Base-by-base conservation (phyloP, 2,113 vertebrate genomes). In the Ia io region DNA sequence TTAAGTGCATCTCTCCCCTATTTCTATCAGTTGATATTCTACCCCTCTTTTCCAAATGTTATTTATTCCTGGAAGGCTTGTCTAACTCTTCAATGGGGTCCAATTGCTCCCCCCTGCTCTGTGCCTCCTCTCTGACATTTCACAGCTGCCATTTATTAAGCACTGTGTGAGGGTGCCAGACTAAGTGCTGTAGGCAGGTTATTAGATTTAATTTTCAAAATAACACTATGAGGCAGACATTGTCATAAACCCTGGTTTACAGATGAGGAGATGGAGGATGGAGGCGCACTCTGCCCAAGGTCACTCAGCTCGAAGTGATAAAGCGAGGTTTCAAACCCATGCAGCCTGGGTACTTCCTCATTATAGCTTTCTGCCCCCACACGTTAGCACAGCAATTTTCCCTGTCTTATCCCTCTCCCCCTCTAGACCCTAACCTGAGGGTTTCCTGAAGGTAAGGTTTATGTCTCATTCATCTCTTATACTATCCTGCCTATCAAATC, bases 381-480 rank as follows among this genome's bases (percentile, higher is more conserved):
- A 42, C 32, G 83, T 93, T 4, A n/a, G 6, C 77, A 70, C 11
- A 4, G 18, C 35, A 49, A 56, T 70, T 73, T 76, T 37, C 37
- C 23, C 11, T 53, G 0, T 56, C 22, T 70, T 59, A 4, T 47
- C 9, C 9, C 74, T 1, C 9, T 10, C 6, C 4, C 25, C 5
- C 30, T 77, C 30, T 49, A 3, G 1, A 73, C 17, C 51, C 14
- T 9, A 42, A 35, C 2, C 40, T 13, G 20, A 30, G 61, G 65
- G 25, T 80, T 89, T 67, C 10, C 83, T 56, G 28, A 93, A 93
- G 69, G 35, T 18, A 63, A 16, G 13, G n/a, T 12, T 88, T 70
- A 23, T 67, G n/a, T 79, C 80, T 92, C n/a, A 87, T 22, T 97
- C 40, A n/a, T 49, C 25, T 89, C 10, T 53, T 40, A 53, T 67